Base-by-base conservation (phyloP, 2,888 invertebrate genomes). In the Diarsia brunnea region DNA sequence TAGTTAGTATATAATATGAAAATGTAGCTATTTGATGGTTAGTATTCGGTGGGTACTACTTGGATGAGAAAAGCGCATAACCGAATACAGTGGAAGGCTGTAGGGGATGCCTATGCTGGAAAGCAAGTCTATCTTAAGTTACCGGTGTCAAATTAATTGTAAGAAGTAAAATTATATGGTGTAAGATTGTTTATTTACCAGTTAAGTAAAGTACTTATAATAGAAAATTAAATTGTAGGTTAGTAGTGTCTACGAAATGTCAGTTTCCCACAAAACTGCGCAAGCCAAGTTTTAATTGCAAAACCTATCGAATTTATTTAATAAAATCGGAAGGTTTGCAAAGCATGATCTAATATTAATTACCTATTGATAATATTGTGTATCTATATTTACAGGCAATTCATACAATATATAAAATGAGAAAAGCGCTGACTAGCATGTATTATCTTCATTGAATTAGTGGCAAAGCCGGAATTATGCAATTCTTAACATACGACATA, bases 311-410 rank as follows among this genome's bases (percentile, higher is more conserved):
- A 31, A 31, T 31, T 31, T 31, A 31, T 31, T 31, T 31, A 31
- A 31, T 3, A 31, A 31, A 31, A 3, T 31, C 31, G 31, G 4
- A 38, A 38, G 38, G 7, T 38, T 55, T 49, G 38, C 21, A 43
- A 49, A 55, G 19, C n/a, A 24, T 75, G 27, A n/a, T 66, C 1
- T 16, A 43, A 49, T 60, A 51, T 51, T 76, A 38, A 7, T 43
- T 58, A 27, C 10, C 7, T 7, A 75, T 11, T 60, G 12, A 21
- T 19, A 4, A 43, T 19, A 16, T 51, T 45, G 10, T 8, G 19
- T 14, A 24, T n/a, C 24, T 65, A 4, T 63, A 31, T 19, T 55
- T 16, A 55, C 12, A 60, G 27, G 16, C n/a, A 49, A n/a, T 58
- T n/a, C 4, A 73, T 21, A 24, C 31, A 38, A 47, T 14, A 73